These are phyloP conservation scores for Phaedon cochleariae DNA, from an alignment of 2,888 invertebrate species.

Conservation along the genomic window DNA sequence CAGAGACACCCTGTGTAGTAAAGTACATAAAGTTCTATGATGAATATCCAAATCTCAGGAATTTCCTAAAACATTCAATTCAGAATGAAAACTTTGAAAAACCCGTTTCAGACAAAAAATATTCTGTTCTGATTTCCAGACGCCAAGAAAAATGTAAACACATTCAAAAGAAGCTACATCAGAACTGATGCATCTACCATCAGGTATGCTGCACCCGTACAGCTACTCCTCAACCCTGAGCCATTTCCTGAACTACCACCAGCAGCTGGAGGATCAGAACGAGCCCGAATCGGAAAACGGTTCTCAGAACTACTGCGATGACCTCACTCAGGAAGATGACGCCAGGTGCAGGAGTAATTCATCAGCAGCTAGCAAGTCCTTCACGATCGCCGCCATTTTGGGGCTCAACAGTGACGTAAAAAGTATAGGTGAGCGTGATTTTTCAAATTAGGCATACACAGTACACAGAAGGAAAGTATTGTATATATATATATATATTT, in stretches of 20 bases:
- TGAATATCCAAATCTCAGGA: too few species aligned
- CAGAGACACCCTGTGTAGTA: too few species aligned
- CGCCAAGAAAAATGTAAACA: not conserved
- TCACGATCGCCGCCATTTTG: constrained; percentile 88
- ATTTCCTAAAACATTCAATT: too few species aligned
- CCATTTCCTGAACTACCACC: constrained; percentile 59
- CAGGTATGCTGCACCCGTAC: constrained; percentile 58
- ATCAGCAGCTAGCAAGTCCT: constrained; percentile 65
- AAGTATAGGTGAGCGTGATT: constrained; percentile 44
- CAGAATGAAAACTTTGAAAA: too few species aligned
- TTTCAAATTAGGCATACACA: not conserved
- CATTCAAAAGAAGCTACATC: too few species aligned
- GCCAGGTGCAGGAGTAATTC: constrained; percentile 54
- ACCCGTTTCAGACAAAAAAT: too few species aligned
- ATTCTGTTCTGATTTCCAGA: too few species aligned
- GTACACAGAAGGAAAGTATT: too few species aligned
- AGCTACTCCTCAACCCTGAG: constrained; percentile 60
- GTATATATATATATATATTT: too few species aligned
- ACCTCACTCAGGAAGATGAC: constrained; percentile 52
- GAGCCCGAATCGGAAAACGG: constrained; percentile 51
- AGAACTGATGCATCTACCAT: not conserved
- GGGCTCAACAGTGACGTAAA: constrained; percentile 66
- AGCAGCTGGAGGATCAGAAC: constrained; percentile 52
- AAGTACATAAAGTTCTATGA: too few species aligned
- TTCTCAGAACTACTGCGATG: constrained; percentile 53